Conservation (phyloP, 2,888 invertebrate species). For the Drosophila histrio region DNA sequence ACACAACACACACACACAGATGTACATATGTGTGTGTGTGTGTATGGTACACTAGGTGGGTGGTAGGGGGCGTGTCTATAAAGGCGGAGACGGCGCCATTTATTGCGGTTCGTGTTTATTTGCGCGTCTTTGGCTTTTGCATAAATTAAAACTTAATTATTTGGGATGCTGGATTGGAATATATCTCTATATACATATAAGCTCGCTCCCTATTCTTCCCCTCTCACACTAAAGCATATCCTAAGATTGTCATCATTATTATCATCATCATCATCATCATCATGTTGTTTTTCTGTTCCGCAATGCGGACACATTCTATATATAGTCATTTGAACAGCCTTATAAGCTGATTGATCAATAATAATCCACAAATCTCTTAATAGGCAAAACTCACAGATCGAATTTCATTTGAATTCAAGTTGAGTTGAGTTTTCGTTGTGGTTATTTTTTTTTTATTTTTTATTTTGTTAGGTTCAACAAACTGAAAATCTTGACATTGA, state of each 20-base stretch:
- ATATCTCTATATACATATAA: neutral
- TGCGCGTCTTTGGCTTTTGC: conserved; percentile 37
- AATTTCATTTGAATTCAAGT: conserved; percentile 45
- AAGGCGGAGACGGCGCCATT: conserved; percentile 3
- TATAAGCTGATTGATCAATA: conserved; percentile 43
- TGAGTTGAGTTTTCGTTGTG: conserved; percentile 3
- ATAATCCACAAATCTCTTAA: conserved; percentile 49
- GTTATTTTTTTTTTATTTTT: neutral
- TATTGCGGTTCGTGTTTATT: conserved; percentile 31
- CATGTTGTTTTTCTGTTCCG: conserved; percentile 7
- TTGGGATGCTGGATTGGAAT: conserved; percentile 12
- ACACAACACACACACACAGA: conserved; percentile 4
- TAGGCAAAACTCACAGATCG: conserved; percentile 40
- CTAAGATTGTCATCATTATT: conserved; percentile 2
- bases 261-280: neutral
- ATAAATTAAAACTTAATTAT: conserved; percentile 49
- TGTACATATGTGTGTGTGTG: neutral
- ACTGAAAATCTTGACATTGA: conserved; percentile 60
- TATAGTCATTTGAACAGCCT: conserved; percentile 31
- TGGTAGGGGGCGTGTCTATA: conserved; percentile 27
- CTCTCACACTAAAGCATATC: neutral
- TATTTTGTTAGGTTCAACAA: conserved; percentile 50
- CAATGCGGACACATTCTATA: conserved; percentile 25
- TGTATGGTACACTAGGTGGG: conserved; percentile 28
- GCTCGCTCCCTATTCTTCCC: neutral